Evolutionary conservation across 2,888 invertebrate species (phyloP).

Genomic region (Macrosoma leucophasiata): DNA sequence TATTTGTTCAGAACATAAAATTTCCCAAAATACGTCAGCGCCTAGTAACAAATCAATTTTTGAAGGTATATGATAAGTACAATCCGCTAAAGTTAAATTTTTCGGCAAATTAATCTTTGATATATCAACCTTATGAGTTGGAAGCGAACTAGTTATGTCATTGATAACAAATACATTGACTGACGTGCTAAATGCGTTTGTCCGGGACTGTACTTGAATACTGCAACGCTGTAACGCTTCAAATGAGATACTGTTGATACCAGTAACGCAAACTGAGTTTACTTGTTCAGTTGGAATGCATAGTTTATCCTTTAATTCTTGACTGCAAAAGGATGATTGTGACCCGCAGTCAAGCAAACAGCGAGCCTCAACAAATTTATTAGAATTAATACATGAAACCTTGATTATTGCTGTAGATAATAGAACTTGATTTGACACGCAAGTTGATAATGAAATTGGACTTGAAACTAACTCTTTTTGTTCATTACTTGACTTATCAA

Average conservation of each 20-base stretch:
- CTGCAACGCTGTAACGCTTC: constrained; percentile 7
- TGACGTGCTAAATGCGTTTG: constrained; percentile 4
- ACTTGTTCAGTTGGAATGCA: background rate
- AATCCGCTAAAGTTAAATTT: constrained; percentile 4
- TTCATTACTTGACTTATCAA: constrained; percentile 1
- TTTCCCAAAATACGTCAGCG: constrained; percentile 6
- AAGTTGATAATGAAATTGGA: constrained; percentile 2
- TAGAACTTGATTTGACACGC: constrained; percentile 3
- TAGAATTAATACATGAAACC: constrained; percentile 6
- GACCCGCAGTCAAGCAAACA: constrained; percentile 11
- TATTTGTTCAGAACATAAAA: constrained; percentile 14
- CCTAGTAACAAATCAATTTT: constrained; percentile 8
- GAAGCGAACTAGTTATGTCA: constrained; percentile 2
- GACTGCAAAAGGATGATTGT: constrained; percentile 11
- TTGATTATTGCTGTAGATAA: constrained; percentile 10
- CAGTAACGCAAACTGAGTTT: constrained; percentile 8
- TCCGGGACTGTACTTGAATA: background rate
- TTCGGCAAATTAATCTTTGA: constrained; percentile 4
- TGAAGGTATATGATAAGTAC: background rate
- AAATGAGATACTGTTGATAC: constrained; percentile 9
- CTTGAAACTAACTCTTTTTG: constrained; percentile 1
- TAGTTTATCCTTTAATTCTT: constrained; percentile 5
- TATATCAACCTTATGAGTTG: background rate
- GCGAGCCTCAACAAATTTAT: constrained; percentile 8
- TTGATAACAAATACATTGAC: constrained; percentile 7